Conservation (phyloP, 2,113 vertebrate genomes). For the Chloropsis cyanopogon region DNA sequence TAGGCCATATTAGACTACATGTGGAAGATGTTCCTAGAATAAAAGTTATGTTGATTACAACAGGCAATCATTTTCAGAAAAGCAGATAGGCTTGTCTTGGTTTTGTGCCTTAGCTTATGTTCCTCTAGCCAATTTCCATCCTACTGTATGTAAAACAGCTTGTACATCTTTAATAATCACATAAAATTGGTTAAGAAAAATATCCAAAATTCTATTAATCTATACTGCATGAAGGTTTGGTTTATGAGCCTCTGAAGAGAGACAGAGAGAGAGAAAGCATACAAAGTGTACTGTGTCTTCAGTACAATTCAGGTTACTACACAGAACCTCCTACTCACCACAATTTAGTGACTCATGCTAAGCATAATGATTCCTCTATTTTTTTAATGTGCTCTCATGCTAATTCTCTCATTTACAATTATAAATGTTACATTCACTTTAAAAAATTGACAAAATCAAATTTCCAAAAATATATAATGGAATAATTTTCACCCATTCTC, state of each 20-base stretch:
- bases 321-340: slow-evolving; percentile 47
- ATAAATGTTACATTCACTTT: neutral
- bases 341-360: slow-evolving; percentile 16
- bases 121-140: neutral
- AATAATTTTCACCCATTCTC: neutral
- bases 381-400: neutral
- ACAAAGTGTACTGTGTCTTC: slow-evolving; percentile 19
- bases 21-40: neutral
- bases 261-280: neutral
- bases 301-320: slow-evolving; percentile 23
- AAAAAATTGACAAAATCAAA: neutral
- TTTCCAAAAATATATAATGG: neutral
- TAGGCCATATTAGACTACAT: neutral
- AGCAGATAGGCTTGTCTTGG: neutral
- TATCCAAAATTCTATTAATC: neutral
- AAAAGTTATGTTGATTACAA: neutral
- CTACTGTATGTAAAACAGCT: neutral
- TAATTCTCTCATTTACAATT: slow-evolving; percentile 36
- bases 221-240: neutral
- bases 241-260: neutral
- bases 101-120: neutral
- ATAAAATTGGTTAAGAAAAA: neutral
- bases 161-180: neutral
- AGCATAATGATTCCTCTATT: neutral
- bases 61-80: neutral